phyloP scores from a whole-genome alignment of 1,140 invertebrate species.

The Chymomyza costata region DNA sequence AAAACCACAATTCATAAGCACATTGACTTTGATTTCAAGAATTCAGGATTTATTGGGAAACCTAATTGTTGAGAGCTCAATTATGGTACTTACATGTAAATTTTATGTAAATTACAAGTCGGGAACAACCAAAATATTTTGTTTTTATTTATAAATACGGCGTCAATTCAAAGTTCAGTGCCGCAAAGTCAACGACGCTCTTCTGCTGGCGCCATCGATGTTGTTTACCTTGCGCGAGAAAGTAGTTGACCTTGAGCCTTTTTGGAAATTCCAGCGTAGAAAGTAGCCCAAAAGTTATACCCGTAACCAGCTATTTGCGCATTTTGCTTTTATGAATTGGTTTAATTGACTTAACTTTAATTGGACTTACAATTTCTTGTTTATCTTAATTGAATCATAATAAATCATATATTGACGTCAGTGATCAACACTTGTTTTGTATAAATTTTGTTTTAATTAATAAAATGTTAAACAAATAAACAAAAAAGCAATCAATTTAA shows the following conservation, averaged over 20 bases:
- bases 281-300: conserved; percentile 33
- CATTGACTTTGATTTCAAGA: too few species aligned
- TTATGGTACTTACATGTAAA: conserved; percentile 20
- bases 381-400: too few species aligned
- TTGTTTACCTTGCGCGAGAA: conserved; percentile 67
- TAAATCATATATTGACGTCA: not conserved
- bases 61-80: too few species aligned
- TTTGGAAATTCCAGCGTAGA: conserved; percentile 26
- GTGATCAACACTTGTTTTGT: not conserved
- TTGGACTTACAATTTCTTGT: too few species aligned
- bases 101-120: conserved; percentile 43
- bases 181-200: not conserved
- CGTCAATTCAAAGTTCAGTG: conserved; percentile 55
- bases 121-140: conserved; percentile 43
- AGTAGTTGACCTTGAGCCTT: conserved; percentile 57
- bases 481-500: not conserved
- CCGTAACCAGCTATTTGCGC: too few species aligned
- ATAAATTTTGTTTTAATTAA: not conserved
- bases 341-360: too few species aligned
- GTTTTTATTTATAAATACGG: conserved; percentile 27
- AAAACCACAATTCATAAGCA: too few species aligned
- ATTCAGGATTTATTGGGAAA: too few species aligned
- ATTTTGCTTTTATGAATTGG: too few species aligned
- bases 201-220: conserved; percentile 53
- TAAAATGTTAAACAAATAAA: not conserved